Percentiles rank a stretch among this genome's conserved stretches.
Evolutionary conservation across 2,888 invertebrate species (phyloP).

Genomic region (Pheosia tremula): DNA sequence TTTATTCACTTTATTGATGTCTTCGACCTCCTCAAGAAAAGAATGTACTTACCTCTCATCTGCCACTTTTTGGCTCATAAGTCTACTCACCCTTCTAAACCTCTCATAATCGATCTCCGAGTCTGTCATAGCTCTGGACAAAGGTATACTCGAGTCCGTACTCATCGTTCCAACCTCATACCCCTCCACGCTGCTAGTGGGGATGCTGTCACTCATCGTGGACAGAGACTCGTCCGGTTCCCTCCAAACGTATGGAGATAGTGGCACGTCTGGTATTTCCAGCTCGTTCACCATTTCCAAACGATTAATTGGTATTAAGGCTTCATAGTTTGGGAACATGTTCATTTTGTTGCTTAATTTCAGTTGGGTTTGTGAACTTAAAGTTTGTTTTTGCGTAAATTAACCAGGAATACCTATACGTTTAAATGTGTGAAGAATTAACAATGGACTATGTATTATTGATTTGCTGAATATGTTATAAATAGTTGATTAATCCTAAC

Average conservation of each 20-base stretch:
- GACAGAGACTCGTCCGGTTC: conserved; percentile 52
- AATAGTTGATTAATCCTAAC: too few relatives aligned
- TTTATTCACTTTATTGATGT: too few relatives aligned
- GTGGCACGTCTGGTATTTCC: conserved; percentile 62
- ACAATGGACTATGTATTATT: too few relatives aligned
- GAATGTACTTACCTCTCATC: too few relatives aligned
- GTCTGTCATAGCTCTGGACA: conserved; percentile 75
- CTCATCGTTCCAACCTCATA: conserved; percentile 47
- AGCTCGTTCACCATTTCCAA: conserved; percentile 66
- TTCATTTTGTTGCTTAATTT: conserved; percentile 43
- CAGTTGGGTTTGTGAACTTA: too few relatives aligned
- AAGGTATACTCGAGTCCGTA: conserved; percentile 63
- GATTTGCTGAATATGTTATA: too few relatives aligned
- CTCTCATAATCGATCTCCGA: conserved; percentile 72
- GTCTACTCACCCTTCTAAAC: conserved; percentile 59
- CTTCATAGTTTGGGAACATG: conserved; percentile 60
- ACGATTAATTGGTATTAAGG: conserved; percentile 65
- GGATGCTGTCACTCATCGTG: conserved; percentile 50
- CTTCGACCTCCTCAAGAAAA: too few relatives aligned
- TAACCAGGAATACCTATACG: too few relatives aligned
- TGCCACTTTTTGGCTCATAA: too few relatives aligned
- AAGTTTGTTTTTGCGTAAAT: too few relatives aligned
- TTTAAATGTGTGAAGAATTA: too few relatives aligned
- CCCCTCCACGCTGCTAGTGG: conserved; percentile 48
- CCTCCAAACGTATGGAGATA: conserved; percentile 59